Base-by-base conservation (phyloP, 2,797 vertebrate genomes). In the Myripristis murdjan region DNA sequence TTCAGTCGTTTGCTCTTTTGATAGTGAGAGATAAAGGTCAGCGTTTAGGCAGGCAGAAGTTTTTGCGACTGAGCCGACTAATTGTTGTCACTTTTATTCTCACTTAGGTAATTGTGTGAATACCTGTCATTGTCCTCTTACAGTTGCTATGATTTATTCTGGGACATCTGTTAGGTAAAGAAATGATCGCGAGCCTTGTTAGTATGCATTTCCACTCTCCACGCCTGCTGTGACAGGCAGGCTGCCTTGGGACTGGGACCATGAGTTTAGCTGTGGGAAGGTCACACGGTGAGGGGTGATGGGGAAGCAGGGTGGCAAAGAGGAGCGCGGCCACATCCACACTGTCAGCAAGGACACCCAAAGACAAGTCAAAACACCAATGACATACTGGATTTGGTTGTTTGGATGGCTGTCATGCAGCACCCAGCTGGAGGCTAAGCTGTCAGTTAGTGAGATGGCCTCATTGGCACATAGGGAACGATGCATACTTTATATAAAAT, bases 211-310 rank as follows among this genome's bases (percentile, higher is more conserved):
- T 47, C 31, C 0, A 55, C 64, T 66, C 73, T 67, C 53, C 8
- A 52, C 15, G 75, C 71, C 77, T 75, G 75, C 82, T 64, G 63
- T 86, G 77, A 79, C 77, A 72, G 75, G 24, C 72, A 65, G 65
- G 31, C 66, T 39, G 86, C 65, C 77, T 66, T 64, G 81, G 85
- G 77, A 87, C 80, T 52, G 85, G 78, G 83, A 87, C 66, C 75
- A 26, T 56, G 74, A 83, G 79, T 73, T 85, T 71, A 14, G 54
- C 81, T 76, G 64, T 79, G 75, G 84, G 88, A 92, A 93, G 91
- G 92, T 92, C 86, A 87, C 73, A 67, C 71, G 87, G 84, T 66
- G 39, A 60, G 74, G 79, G 80, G 57, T 71, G 72, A 79, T 43
- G 65, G 67, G 48, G 59, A 67, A 31, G 65, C 33, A 59, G 73